Conservation (phyloP, 2,113 vertebrate species). For the Lutjanus erythropterus region DNA sequence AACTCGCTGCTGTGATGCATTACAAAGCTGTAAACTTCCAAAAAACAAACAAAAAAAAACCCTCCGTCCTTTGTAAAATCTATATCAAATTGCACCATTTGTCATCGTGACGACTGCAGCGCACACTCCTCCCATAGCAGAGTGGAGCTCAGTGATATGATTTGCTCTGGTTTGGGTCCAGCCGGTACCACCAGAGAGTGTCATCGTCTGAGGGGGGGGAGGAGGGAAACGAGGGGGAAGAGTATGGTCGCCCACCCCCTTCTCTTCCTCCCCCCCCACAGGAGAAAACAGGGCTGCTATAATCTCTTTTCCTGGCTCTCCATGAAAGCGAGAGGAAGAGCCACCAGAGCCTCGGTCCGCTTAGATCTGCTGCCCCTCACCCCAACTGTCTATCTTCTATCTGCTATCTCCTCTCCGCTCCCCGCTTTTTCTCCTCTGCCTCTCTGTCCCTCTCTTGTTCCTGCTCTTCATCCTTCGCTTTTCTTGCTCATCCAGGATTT, state of each 20-base stretch:
- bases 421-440: conserved; percentile 3
- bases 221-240: conserved; percentile 4
- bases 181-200: conserved; percentile 43
- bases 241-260: conserved; percentile 35
- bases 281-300: conserved; percentile 79
- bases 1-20: conserved; percentile 10
- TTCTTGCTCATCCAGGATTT: conserved; percentile 42
- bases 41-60: background rate
- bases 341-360: conserved; percentile 82
- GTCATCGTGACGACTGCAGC: conserved; percentile 20
- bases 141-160: conserved; percentile 32
- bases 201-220: conserved; percentile 30
- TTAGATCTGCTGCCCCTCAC: conserved; percentile 82
- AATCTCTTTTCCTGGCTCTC: conserved; percentile 88
- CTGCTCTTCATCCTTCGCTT: conserved; percentile 32
- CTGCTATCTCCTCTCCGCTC: conserved; percentile 41
- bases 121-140: background rate
- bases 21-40: conserved; percentile 33
- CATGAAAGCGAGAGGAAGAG: conserved; percentile 84
- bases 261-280: conserved; percentile 39
- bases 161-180: conserved; percentile 60
- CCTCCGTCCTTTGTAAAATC: conserved; percentile 23
- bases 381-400: conserved; percentile 67
- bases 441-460: conserved; percentile 27
- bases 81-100: conserved; percentile 49